Evolutionary conservation across 2,888 invertebrate species (phyloP).

Genomic region (Eupithecia subumbrata): DNA sequence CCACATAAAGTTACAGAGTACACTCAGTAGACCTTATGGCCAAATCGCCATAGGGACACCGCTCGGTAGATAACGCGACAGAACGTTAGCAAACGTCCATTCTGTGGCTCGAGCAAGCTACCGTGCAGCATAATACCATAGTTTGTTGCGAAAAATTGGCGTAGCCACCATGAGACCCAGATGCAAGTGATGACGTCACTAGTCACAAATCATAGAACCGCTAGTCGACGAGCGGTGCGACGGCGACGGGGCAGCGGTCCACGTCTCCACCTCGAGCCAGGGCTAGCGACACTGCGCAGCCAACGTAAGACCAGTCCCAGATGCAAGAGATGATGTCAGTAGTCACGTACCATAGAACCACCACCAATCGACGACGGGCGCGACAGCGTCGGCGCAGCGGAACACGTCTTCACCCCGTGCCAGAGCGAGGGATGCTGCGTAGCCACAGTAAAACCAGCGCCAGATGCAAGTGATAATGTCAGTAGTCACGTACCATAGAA

Average conservation of each 20-base stretch:
- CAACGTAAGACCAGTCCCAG: slow-evolving; percentile 99
- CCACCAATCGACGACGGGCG: slow-evolving; percentile 98
- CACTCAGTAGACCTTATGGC: neutral
- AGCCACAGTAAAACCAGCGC: slow-evolving; percentile 99
- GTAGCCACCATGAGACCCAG: too few relatives aligned
- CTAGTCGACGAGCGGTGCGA: too few relatives aligned
- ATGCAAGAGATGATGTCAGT: neutral
- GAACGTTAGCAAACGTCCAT: neutral
- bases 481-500: slow-evolving; percentile 90
- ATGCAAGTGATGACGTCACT: too few relatives aligned
- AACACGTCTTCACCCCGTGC: slow-evolving; percentile 92
- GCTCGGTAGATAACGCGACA: neutral
- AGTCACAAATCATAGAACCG: too few relatives aligned
- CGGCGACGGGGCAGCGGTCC: too few relatives aligned
- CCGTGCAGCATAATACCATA: too few relatives aligned
- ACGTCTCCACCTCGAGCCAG: slow-evolving; percentile 88
- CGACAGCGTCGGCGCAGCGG: slow-evolving; percentile 97
- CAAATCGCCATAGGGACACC: neutral
- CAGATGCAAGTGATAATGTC: slow-evolving; percentile 63
- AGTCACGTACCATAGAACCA: slow-evolving; percentile 92
- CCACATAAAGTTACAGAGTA: too few relatives aligned
- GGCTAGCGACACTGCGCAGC: slow-evolving; percentile 95
- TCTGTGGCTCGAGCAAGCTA: too few relatives aligned
- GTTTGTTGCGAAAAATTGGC: too few relatives aligned
- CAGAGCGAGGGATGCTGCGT: slow-evolving; percentile 93